A percentile compares a stretch with the other conserved stretches of the same genome.
Evolutionary conservation across 2,113 vertebrate species (phyloP).

Genomic region (Pollimyrus isidori): DNA sequence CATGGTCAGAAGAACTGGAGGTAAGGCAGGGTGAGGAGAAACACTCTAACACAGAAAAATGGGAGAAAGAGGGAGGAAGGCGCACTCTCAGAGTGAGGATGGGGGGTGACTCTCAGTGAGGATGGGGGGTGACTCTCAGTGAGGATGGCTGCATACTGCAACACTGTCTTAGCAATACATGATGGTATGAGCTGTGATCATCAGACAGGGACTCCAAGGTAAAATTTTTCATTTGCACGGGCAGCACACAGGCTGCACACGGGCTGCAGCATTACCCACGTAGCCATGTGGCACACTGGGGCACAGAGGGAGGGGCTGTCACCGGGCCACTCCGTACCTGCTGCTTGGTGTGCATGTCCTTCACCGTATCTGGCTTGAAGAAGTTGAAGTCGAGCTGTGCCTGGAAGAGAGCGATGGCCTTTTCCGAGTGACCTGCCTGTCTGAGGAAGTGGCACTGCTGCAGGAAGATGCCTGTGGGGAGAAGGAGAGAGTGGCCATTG

Average conservation of each 20-base stretch:
- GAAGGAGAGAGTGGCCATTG: not conserved
- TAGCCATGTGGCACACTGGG: not conserved
- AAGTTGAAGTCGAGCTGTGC: constrained; percentile 91
- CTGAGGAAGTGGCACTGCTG: constrained; percentile 90
- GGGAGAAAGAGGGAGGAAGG: no score
- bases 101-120: not conserved
- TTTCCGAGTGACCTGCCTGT: constrained; percentile 86
- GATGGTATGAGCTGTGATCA: no score
- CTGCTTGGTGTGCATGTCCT: constrained; percentile 64
- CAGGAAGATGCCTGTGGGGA: constrained; percentile 66
- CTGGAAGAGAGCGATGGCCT: constrained; percentile 82
- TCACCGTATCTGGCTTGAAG: constrained; percentile 84
- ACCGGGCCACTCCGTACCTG: not conserved
- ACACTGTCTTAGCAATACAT: not conserved
- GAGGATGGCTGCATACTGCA: not conserved
- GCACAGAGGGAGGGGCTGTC: not conserved
- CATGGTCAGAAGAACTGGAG: not conserved
- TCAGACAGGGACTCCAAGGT: no score
- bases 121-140: no score
- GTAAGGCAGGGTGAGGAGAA: not conserved
- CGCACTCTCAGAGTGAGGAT: not conserved
- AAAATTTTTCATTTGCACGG: no score
- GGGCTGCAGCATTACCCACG: not conserved
- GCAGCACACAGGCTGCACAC: no score
- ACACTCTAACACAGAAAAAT: not conserved